Evolutionary conservation across 2,888 invertebrate genomes (phyloP).

Genomic region (Oasisia sp.): DNA sequence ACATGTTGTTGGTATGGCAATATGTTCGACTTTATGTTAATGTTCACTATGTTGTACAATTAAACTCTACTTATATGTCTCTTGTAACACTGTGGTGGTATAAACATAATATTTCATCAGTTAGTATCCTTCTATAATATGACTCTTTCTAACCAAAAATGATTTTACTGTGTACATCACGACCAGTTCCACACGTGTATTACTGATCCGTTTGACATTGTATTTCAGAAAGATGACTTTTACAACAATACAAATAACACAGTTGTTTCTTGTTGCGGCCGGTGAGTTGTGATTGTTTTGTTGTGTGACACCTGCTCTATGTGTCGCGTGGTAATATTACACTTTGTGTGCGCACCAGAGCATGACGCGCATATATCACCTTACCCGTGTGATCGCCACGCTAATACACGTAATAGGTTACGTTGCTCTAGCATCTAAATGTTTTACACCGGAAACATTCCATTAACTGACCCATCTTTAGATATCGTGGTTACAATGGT

Average conservation of each 20-base stretch:
- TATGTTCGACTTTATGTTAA: neutral
- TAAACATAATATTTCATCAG: neutral
- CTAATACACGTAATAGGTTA: neutral
- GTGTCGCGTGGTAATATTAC: neutral
- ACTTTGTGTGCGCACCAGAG: neutral
- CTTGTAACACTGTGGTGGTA: neutral
- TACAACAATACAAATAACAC: neutral
- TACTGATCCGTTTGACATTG: neutral
- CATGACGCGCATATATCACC: neutral
- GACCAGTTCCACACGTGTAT: neutral
- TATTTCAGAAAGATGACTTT: conserved; percentile 17
- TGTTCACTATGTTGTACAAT: neutral
- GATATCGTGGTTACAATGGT: no score
- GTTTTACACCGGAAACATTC: no score
- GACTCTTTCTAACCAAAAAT: neutral
- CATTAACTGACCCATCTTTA: no score
- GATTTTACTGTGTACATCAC: neutral
- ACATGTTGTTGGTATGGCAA: neutral
- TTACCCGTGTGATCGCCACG: neutral
- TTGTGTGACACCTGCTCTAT: neutral
- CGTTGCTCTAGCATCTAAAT: neutral
- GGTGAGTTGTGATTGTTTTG: neutral
- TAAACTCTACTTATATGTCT: neutral
- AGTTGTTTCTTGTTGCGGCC: neutral
- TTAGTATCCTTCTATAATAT: neutral